Conservation (phyloP, 2,113 vertebrate species). For the Alligator mississippiensis region DNA sequence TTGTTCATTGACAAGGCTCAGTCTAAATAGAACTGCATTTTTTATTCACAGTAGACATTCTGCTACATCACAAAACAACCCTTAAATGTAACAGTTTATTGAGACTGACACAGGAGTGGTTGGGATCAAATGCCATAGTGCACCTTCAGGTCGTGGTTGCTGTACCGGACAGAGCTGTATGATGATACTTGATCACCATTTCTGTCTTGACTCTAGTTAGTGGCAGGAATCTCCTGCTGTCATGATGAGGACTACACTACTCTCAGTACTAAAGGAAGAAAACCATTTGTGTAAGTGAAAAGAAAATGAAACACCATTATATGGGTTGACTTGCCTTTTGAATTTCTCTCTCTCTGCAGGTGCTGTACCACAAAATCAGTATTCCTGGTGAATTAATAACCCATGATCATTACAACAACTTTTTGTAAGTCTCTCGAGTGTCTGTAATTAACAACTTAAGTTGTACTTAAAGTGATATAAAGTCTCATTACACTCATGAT, state of each 20-base stretch:
- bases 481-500: slow-evolving; percentile 76
- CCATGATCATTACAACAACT: slow-evolving; percentile 63
- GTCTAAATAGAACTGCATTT: not conserved
- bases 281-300: not conserved
- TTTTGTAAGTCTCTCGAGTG: slow-evolving; percentile 69
- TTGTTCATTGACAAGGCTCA: not conserved
- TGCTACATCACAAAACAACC: not conserved
- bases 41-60: not conserved
- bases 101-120: not conserved
- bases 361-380: slow-evolving; percentile 50
- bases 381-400: slow-evolving; percentile 74
- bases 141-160: not conserved
- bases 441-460: slow-evolving; percentile 77
- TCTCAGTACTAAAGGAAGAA: not conserved
- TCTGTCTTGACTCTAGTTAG: not conserved
- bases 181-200: not conserved
- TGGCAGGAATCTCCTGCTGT: not conserved
- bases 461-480: slow-evolving; percentile 74
- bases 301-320: not conserved
- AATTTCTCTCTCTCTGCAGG: slow-evolving; percentile 13
- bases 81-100: not conserved
- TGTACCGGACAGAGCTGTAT: not conserved
- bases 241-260: not conserved
- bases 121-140: not conserved
- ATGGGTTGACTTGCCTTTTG: slow-evolving; percentile 20